Base-by-base conservation (phyloP, 2,888 invertebrate species). In the Latrodectus elegans region DNA sequence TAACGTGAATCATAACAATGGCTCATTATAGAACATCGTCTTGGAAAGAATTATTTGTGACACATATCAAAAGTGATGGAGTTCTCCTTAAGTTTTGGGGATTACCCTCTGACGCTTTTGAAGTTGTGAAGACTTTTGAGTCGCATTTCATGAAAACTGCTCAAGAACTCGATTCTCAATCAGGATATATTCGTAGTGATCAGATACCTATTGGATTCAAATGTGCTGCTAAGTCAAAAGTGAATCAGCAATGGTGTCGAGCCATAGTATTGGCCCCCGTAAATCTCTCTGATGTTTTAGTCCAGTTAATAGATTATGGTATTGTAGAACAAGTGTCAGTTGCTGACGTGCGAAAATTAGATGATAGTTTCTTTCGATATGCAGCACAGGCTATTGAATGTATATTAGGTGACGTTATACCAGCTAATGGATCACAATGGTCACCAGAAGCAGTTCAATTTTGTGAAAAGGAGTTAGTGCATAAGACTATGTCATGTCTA, bases 221-320 rank as follows among this genome's bases (percentile, higher is more conserved):
- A n/a, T 80, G 70, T 71, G 84, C 76, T 38, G 84, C 82, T 9
- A 74, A 76, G 12, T 76, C 87, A 8, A 60, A 68, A 26, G 60
- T 17, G n/a, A 75, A 74, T 51, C n/a, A 17, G 6, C 49, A 68
- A 15, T 89, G 87, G 84, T 84, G 70, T 75, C 64, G 89, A 53
- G 89, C 84, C 38, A 64, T 65, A 10, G 88, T 88, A 1, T 15
- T 78, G 17, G 26, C 22, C n/a, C 53, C 53, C 55, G 22, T 68
- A 11, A 71, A 26, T 17, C 17, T n/a, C 15, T 12, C n/a, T 6
- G 67, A 80, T 38, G 51, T 82, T 17, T 38, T 75, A n/a, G 70
- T 87, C 12, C 74, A 79, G n/a, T 75, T 84, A 9, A 60, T 88
- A 15, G 89, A 89, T 74, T 89, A 89, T 52, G 89, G 89, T 17